Evolutionary conservation across 2,113 vertebrate species (phyloP).

Genomic region (Mustelus asterias): DNA sequence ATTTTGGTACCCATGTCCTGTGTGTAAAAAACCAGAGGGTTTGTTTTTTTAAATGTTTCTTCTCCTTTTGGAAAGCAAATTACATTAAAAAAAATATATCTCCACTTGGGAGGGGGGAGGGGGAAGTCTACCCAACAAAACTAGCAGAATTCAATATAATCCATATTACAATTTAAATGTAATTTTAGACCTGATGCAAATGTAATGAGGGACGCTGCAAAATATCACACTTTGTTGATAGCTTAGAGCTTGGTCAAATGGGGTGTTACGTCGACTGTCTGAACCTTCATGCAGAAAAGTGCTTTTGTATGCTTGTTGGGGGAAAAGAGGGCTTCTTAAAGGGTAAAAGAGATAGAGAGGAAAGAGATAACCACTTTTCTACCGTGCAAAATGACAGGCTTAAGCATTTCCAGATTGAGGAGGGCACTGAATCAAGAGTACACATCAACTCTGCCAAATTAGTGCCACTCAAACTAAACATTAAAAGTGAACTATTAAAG

Average conservation of each 20-base stretch:
- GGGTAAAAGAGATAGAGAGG: too few relatives aligned
- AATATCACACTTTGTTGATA: background rate
- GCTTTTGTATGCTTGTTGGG: background rate
- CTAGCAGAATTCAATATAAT: background rate
- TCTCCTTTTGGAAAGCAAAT: conserved; percentile 23
- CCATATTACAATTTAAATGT: conserved; percentile 20
- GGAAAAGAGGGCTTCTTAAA: background rate
- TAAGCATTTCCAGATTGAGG: background rate
- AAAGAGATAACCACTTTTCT: background rate
- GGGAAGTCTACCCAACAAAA: background rate
- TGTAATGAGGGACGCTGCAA: background rate
- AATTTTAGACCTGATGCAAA: conserved; percentile 15
- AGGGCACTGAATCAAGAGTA: background rate
- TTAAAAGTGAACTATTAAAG: background rate
- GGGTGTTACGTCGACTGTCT: background rate
- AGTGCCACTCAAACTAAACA: background rate
- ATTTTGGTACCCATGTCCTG: conserved; percentile 34
- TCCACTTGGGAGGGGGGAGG: background rate
- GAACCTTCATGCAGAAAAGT: background rate
- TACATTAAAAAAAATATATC: conserved; percentile 21
- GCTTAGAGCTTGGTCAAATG: background rate
- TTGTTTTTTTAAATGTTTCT: conserved; percentile 32
- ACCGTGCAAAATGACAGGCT: background rate
- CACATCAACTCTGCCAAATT: background rate
- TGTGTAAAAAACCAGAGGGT: conserved; percentile 29